These are phyloP conservation scores for Wiebesia pumilae DNA, from an alignment of 1,140 invertebrate genomes.

Conservation along the genomic window DNA sequence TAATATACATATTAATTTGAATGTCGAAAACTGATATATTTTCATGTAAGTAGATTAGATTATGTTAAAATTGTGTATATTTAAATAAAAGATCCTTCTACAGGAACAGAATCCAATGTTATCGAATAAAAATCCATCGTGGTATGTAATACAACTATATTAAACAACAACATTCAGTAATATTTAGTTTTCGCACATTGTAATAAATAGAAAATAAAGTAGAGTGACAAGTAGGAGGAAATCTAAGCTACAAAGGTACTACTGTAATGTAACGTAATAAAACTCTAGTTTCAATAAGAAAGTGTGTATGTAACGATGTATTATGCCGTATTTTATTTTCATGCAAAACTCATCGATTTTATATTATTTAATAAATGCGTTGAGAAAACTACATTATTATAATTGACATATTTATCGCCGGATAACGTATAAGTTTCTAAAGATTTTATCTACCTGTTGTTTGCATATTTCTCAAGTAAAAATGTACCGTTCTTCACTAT, in stretches of 20 bases:
- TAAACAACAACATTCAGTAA: no score
- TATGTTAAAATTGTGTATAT: conserved; percentile 18
- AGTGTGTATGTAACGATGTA: background rate
- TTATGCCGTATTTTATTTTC: background rate
- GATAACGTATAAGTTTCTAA: background rate
- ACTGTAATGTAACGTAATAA: background rate
- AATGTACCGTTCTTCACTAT: no score
- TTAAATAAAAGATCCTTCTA: conserved; percentile 4
- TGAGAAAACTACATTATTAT: background rate
- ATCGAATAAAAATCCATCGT: background rate
- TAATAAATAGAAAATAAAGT: background rate
- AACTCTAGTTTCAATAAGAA: background rate
- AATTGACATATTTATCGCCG: background rate
- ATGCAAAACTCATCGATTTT: background rate
- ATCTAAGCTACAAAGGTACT: background rate
- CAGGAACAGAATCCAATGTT: conserved; percentile 12
- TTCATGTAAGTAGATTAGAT: conserved; percentile 24
- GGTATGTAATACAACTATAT: no score
- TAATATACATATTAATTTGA: background rate
- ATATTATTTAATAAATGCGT: background rate
- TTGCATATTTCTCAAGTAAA: background rate
- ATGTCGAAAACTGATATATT: conserved; percentile 6
- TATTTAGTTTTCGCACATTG: no score
- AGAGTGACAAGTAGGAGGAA: background rate
- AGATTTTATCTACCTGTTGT: background rate